Percentiles rank a stretch among this genome's conserved stretches.
Conservation (phyloP, 2,113 vertebrate genomes). For the Raja brachyura region DNA sequence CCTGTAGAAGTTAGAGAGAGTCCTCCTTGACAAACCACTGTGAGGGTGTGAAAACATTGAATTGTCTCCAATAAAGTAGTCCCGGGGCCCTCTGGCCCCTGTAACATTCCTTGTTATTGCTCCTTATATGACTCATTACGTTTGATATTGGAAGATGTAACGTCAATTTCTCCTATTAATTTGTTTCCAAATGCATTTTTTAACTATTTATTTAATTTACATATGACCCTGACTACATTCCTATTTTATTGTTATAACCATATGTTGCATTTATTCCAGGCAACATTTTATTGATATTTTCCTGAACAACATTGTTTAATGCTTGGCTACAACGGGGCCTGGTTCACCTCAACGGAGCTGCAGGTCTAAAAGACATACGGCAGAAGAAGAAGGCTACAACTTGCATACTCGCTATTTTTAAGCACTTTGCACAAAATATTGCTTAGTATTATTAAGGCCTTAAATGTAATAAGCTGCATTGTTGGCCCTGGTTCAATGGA, state of each 20-base stretch:
- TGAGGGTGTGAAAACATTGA: neutral
- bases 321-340: neutral
- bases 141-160: neutral
- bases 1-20: no score
- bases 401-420: neutral
- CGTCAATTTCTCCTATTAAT: neutral
- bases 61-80: neutral
- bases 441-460: no score
- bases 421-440: neutral
- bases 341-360: no score
- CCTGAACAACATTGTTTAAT: neutral
- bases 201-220: neutral
- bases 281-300: neutral
- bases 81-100: neutral
- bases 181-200: neutral
- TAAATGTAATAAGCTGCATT: neutral
- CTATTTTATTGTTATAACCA: neutral
- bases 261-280: neutral
- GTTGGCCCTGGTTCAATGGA: neutral
- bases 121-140: neutral
- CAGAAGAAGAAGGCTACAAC: neutral
- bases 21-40: no score
- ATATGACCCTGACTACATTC: neutral
- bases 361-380: no score
- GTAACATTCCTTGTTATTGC: neutral